These are phyloP conservation scores for Pseudomugil tenellus DNA, from an alignment of 2,797 vertebrate species.

Conservation along the genomic window DNA sequence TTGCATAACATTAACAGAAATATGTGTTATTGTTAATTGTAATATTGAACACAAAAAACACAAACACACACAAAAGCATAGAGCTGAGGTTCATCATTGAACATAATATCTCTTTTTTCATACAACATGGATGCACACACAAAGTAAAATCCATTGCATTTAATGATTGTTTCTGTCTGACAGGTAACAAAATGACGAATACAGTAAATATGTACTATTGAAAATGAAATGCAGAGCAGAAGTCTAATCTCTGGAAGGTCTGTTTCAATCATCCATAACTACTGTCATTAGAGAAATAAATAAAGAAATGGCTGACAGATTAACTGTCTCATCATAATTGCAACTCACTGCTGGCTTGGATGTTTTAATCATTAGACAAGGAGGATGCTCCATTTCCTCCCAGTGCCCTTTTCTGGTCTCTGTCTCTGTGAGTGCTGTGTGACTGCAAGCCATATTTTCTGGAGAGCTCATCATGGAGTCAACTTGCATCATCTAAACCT, in stretches of 20 bases:
- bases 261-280: conserved; percentile 45
- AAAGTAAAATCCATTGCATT: not conserved
- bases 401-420: conserved; percentile 47
- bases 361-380: conserved; percentile 68
- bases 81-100: too few species aligned
- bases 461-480: conserved; percentile 46
- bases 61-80: too few species aligned
- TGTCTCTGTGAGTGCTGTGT: conserved; percentile 25
- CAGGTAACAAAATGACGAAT: not conserved
- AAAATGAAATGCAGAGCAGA: conserved; percentile 32
- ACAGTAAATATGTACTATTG: conserved; percentile 32
- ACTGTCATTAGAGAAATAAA: conserved; percentile 55
- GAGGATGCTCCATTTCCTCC: conserved; percentile 57
- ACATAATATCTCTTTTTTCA: too few species aligned
- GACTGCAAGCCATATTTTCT: conserved; percentile 56
- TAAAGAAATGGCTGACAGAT: conserved; percentile 59
- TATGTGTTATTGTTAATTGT: not conserved
- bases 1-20: not conserved
- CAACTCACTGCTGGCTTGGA: conserved; percentile 53
- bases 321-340: conserved; percentile 62
- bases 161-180: not conserved
- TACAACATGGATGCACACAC: too few species aligned
- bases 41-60: too few species aligned
- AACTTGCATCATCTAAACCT: conserved; percentile 69
- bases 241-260: conserved; percentile 30